Evolutionary conservation across 2,113 vertebrate genomes (phyloP), one percentile per base, ranked within the genome.

Genomic region (Chaetodon auriga): DNA sequence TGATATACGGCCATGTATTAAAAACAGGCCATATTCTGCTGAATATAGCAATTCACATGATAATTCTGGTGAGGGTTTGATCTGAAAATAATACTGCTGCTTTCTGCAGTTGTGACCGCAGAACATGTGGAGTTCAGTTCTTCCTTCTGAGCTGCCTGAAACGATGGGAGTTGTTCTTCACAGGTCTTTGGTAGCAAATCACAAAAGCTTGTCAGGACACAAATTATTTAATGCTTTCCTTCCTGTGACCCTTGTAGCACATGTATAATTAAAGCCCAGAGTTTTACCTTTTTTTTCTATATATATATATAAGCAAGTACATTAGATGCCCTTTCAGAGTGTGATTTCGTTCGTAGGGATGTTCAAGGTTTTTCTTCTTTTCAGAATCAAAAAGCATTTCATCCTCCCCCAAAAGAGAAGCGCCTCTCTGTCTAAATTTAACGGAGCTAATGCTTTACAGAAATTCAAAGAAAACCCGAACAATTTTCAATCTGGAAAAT

Each of bases 171-270:
- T 48, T 57, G 48, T 51, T 78, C 68, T 30, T 43, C 53, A 23
- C 55, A 80, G 72, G 58, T 77, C 65, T 68, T 79, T 55, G 75
- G 69, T 62, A 18, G 15, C 21, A 68, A 80, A 65, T 85, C 64
- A 82, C 51, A 64, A 77, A 71, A 8, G 13, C 45, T 62, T 78
- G 55, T 80, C 53, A 41, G 63, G 48, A 43, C 75, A 60, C n/a
- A 25, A 19, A 62, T 79, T 63, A 66, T 78, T 58, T 75, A 75
- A 61, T 54, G n/a, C 53, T 57, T 63, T 21, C 23, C 57, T 51
- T 58, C 54, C 61, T 36, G 48, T 55, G 55, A 21, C 46, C 62
- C 30, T 35, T 77, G 54, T 58, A 49, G n/a, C 15, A 70, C 49
- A 77, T 78, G 23, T 68, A 23, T 15, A 81, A 38, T 65, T 74